phyloP scores from a whole-genome alignment of 2,113 vertebrate genomes.

The Hystrix brachyura region DNA sequence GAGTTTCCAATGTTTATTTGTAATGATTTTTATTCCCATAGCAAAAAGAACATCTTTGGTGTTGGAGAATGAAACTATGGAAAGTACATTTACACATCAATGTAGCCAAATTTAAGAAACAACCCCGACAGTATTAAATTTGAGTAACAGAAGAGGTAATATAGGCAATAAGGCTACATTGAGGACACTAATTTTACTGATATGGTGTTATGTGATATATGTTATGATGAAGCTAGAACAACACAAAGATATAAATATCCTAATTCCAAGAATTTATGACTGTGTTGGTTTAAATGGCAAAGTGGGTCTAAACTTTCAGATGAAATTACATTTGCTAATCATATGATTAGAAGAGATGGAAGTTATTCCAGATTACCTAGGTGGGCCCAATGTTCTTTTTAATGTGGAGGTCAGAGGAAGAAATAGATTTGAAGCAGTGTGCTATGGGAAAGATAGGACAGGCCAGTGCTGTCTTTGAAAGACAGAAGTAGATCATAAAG shows the following conservation, averaged over 20 bases:
- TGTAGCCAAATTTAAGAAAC: background rate
- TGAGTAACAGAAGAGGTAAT: background rate
- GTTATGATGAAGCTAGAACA: background rate
- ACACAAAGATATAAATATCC: background rate
- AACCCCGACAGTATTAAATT: background rate
- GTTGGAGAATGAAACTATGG: background rate
- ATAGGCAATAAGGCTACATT: background rate
- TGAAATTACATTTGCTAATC: background rate
- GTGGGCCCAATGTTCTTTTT: background rate
- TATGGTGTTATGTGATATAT: no score
- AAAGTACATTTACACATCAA: background rate
- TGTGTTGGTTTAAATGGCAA: background rate
- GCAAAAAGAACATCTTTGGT: background rate
- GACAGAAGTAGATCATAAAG: background rate
- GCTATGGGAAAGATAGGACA: rapidly evolving
- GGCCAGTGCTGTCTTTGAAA: background rate
- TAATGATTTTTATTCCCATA: background rate
- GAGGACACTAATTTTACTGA: background rate
- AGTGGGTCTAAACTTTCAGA: background rate
- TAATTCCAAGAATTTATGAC: background rate
- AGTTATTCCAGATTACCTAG: background rate
- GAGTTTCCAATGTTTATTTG: background rate
- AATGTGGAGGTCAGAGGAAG: no score
- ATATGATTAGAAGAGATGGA: background rate
- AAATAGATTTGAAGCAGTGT: background rate